A percentile compares a stretch with the other conserved stretches of the same genome.
These are phyloP conservation scores for Uloborus diversus DNA, from an alignment of 1,140 invertebrate genomes.

Conservation along the genomic window DNA sequence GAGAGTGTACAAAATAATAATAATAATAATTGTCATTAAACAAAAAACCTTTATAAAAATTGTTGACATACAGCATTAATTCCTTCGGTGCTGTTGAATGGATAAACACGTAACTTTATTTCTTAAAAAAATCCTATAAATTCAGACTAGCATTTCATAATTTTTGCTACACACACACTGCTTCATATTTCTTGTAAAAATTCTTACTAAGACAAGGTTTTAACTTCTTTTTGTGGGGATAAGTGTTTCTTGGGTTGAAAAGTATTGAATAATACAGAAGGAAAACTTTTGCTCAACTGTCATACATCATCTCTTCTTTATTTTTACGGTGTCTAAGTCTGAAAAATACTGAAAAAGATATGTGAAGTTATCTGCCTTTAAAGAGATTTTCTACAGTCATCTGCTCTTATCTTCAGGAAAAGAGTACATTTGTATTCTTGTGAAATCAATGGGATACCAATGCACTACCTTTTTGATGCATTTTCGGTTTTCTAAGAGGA, in stretches of 20 bases:
- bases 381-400: neutral
- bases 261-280: conserved; percentile 44
- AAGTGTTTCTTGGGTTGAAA: conserved; percentile 19
- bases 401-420: conserved; percentile 27
- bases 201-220: no score
- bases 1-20: no score
- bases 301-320: conserved; percentile 47
- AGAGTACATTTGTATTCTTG: conserved; percentile 38
- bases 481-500: neutral
- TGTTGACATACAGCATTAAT: no score
- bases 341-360: conserved; percentile 38
- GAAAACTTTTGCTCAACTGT: conserved; percentile 37
- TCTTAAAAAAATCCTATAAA: no score
- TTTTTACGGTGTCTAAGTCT: conserved; percentile 44
- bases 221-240: neutral
- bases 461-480: conserved; percentile 8
- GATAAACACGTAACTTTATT: no score
- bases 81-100: no score
- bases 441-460: conserved; percentile 32
- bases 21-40: no score
- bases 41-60: no score
- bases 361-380: conserved; percentile 2
- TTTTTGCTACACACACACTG: no score
- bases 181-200: no score
- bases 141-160: no score